phyloP scores from a whole-genome alignment of 1,140 invertebrate species.

The Copidosoma floridanum region DNA sequence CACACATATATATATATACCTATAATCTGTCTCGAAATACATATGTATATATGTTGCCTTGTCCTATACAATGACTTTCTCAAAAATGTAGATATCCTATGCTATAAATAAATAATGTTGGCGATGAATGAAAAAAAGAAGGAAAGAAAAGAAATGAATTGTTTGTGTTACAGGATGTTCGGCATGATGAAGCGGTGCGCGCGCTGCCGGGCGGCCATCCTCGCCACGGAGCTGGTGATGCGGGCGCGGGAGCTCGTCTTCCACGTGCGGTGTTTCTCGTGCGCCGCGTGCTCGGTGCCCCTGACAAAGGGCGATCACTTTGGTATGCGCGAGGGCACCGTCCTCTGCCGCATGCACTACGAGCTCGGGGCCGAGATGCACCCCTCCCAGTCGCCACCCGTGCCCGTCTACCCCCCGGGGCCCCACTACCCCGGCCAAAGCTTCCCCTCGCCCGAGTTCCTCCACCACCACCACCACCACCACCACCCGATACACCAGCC shows the following conservation, averaged over 20 bases:
- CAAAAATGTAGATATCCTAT: background rate
- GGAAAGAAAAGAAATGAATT: background rate
- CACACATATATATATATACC: too few species aligned
- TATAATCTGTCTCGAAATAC: too few species aligned
- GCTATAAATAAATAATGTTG: background rate
- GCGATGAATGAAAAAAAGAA: too few species aligned
- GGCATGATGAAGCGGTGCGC: constrained; percentile 78
- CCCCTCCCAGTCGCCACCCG: constrained; percentile 63
- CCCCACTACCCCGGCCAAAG: constrained; percentile 58
- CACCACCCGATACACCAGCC: constrained; percentile 43
- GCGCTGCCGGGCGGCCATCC: constrained; percentile 85
- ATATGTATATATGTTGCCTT: too few species aligned
- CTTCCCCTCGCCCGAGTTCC: constrained; percentile 60
- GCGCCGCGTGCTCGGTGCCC: constrained; percentile 82
- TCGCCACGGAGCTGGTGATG: constrained; percentile 94
- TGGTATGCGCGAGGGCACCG: constrained; percentile 81
- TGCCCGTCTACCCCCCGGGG: constrained; percentile 55
- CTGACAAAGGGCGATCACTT: constrained; percentile 91
- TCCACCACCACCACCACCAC: constrained; percentile 53
- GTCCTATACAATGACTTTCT: too few species aligned
- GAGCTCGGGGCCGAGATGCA: constrained; percentile 68
- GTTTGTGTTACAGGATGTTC: constrained; percentile 67
- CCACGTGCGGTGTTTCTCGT: constrained; percentile 93
- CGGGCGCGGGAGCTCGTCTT: constrained; percentile 88
- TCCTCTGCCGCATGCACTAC: constrained; percentile 82